Conservation (phyloP, 2,797 vertebrate genomes). For the Sebastes ruberrimus region DNA sequence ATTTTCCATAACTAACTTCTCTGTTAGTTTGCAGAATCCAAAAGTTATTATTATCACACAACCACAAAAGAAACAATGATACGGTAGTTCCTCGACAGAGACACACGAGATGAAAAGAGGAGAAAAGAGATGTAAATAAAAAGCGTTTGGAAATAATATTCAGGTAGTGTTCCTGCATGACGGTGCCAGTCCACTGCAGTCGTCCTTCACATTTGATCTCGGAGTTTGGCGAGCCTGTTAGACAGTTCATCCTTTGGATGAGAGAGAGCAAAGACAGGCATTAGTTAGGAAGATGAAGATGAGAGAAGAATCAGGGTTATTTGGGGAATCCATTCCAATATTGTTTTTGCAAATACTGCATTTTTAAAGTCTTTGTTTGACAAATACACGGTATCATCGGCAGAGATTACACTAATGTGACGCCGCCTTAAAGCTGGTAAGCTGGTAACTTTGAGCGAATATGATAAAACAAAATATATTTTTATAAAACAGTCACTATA, state of each 20-base stretch:
- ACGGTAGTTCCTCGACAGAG: constrained; percentile 26
- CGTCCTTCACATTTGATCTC: constrained; percentile 79
- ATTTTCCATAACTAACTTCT: constrained; percentile 8
- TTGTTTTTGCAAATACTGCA: neutral
- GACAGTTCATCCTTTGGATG: constrained; percentile 83
- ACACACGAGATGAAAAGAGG: constrained; percentile 24
- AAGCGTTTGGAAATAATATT: constrained; percentile 33
- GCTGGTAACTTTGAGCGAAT: neutral
- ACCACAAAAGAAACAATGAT: neutral
- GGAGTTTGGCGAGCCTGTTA: constrained; percentile 82
- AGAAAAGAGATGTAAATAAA: constrained; percentile 31
- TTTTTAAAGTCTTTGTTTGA: neutral
- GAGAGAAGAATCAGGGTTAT: neutral
- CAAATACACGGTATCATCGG: neutral
- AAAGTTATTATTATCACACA: constrained; percentile 30
- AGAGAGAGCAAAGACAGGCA: neutral
- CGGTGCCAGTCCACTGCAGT: neutral
- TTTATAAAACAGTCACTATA: neutral
- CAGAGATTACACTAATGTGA: neutral
- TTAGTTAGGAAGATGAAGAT: constrained; percentile 1
- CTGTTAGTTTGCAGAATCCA: constrained; percentile 22
- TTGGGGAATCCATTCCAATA: neutral
- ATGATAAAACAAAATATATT: neutral
- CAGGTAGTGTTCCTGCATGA: constrained; percentile 47
- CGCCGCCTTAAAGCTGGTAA: neutral